Conservation (phyloP, 35 echinoderm and acorn worm genomes). For the Apostichopus parvimensis region DNA sequence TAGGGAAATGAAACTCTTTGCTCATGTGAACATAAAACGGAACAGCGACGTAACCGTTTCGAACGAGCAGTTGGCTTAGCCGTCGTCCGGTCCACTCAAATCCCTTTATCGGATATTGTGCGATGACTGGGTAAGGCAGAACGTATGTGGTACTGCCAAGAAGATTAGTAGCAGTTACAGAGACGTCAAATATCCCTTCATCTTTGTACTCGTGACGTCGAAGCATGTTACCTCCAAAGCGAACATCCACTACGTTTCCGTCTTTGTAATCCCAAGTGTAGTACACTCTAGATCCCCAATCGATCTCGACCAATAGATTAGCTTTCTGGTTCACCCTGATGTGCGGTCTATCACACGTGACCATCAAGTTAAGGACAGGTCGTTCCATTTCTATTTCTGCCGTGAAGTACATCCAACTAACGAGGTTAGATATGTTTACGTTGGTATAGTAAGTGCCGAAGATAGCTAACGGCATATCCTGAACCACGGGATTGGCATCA, state of each 20-base stretch:
- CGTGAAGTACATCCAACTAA: conserved; percentile 81
- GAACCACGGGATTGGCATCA: conserved; percentile 69
- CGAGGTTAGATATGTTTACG: conserved; percentile 87
- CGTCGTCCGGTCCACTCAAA: conserved; percentile 69
- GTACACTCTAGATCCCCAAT: conserved; percentile 84
- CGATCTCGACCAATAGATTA: conserved; percentile 52
- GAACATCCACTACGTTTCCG: conserved; percentile 53
- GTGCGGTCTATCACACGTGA: conserved; percentile 57
- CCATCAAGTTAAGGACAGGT: conserved; percentile 63
- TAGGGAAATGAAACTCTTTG: conserved; percentile 75
- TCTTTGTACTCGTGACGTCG: conserved; percentile 71
- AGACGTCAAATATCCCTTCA: conserved; percentile 66
- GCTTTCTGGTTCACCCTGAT: conserved; percentile 62
- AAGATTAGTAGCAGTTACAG: conserved; percentile 71
- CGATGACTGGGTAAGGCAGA: conserved; percentile 61
- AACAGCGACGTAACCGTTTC: conserved; percentile 55
- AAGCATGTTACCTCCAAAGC: conserved; percentile 32
- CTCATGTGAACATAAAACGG: conserved; percentile 67
- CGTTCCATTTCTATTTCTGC: conserved; percentile 83
- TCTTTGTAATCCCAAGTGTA: conserved; percentile 90
- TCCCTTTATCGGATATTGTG: conserved; percentile 76
- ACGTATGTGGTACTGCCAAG: conserved; percentile 58
- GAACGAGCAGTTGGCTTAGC: conserved; percentile 66
- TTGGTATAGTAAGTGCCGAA: conserved; percentile 65
- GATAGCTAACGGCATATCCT: conserved; percentile 69